These are phyloP conservation scores for Ascaphus truei DNA, from an alignment of 2,113 vertebrate genomes.

Conservation along the genomic window DNA sequence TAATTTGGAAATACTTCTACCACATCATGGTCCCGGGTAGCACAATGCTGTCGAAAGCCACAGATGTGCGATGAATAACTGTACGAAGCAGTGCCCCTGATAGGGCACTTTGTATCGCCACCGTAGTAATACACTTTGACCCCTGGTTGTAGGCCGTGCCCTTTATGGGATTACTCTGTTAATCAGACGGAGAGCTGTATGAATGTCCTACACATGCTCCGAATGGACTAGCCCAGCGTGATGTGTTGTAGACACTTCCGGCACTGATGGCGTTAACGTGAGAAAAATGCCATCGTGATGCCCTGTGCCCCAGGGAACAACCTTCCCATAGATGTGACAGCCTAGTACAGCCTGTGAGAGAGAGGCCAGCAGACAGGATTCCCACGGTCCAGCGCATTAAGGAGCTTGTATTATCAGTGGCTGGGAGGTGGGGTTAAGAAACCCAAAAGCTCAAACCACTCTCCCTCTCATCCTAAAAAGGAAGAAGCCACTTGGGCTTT, in stretches of 20 bases:
- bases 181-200: too few relatives aligned
- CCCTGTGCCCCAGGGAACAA: slow-evolving; percentile 27
- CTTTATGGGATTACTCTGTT: too few relatives aligned
- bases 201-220: too few relatives aligned
- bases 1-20: too few relatives aligned
- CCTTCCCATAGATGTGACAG: slow-evolving; percentile 33
- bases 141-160: too few relatives aligned
- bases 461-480: slow-evolving; percentile 15
- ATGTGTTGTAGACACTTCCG: not conserved
- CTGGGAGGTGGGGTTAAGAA: not conserved
- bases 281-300: slow-evolving; percentile 33
- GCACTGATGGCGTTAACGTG: slow-evolving; percentile 6
- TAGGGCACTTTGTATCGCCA: too few relatives aligned
- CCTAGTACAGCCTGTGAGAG: slow-evolving; percentile 6
- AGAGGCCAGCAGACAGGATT: slow-evolving; percentile 3
- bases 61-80: too few relatives aligned
- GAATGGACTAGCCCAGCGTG: too few relatives aligned
- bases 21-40: too few relatives aligned
- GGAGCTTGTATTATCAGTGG: slow-evolving; percentile 9
- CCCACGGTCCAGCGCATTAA: slow-evolving; percentile 23
- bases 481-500: not conserved
- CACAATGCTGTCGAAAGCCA: too few relatives aligned
- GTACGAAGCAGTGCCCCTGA: too few relatives aligned
- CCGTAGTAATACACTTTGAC: too few relatives aligned
- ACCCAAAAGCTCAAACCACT: not conserved